Evolutionary conservation across 2,113 vertebrate species (phyloP).

Genomic region (Otolemur garnettii): DNA sequence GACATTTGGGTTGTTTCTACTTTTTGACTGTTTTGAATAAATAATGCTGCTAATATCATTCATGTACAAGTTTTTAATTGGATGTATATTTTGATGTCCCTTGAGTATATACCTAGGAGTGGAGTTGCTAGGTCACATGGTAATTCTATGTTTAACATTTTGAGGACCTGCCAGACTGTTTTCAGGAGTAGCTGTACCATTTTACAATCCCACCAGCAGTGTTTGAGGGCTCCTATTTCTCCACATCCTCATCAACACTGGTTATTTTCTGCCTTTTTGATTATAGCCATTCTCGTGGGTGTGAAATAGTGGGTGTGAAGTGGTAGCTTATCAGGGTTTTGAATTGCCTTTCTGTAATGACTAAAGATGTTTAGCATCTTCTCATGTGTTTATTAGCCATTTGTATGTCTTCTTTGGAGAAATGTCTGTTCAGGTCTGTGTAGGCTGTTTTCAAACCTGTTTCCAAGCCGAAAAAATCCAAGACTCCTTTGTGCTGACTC

Average conservation of each 20-base stretch:
- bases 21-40: not conserved
- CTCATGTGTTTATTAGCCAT: not conserved
- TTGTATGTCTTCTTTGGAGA: not conserved
- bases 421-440: not conserved
- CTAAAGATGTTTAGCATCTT: not conserved
- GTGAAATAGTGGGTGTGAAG: not conserved
- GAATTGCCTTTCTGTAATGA: not conserved
- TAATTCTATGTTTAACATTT: not conserved
- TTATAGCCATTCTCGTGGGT: not conserved
- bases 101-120: too few relatives aligned
- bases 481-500: not conserved
- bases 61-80: not conserved
- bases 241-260: not conserved
- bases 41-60: not conserved
- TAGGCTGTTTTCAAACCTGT: not conserved
- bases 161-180: not conserved
- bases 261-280: not conserved
- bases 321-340: not conserved
- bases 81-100: not conserved
- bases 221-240: not conserved
- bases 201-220: not conserved
- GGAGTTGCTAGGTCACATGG: not conserved
- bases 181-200: not conserved
- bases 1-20: not conserved
- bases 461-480: not conserved